Evolutionary conservation across 1,140 invertebrate species (phyloP), one percentile per base, ranked within the genome.

Genomic region (Colletes gigas): DNA sequence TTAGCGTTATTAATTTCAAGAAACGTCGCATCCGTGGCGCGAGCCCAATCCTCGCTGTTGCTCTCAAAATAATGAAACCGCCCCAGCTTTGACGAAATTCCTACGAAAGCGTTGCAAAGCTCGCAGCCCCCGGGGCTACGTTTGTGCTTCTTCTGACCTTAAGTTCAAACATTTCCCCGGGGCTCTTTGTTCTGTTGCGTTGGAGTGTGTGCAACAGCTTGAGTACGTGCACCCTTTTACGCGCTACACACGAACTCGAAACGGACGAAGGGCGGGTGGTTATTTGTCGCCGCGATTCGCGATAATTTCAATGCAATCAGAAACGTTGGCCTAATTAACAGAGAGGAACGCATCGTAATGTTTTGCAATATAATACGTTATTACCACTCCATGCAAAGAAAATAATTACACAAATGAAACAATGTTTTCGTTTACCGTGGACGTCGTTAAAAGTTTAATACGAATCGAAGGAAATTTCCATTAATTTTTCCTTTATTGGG

Each of bases 271-370:
- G 30, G 30, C 30, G 30, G 30, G 44, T 9, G 44, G 44, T 15
- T 12, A 47, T 59, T 60, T 62, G 17, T 50, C 5, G 4, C 1
- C 8, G 3, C 30, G 15, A 7, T 30, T 69, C 50, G 9, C 59
- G 19, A 19, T 71, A 47, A 62, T 62, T 73, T 30, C 44, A 17
- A n/a, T 30, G 15, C 12, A 62, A 73, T 73, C 39, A 59, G n/a
- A 44, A 59, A 59, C n/a, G 30, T 39, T 39, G 60, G 39, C 21
- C 60, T 39, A n/a, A 71, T 30, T 30, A 59, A 71, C 54, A 41
- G 17, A 8, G 68, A 3, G 7, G 3, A 30, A 30, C 2, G 2
- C 30, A 2, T 30, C 30, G 30, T 30, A 30, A 30, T 30, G 2
- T 30, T 30, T 30, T 30, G 30, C 2, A 30, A 30, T 30, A 30